Base-by-base conservation (phyloP, 1,140 invertebrate genomes). In the Drosophila bocki region DNA sequence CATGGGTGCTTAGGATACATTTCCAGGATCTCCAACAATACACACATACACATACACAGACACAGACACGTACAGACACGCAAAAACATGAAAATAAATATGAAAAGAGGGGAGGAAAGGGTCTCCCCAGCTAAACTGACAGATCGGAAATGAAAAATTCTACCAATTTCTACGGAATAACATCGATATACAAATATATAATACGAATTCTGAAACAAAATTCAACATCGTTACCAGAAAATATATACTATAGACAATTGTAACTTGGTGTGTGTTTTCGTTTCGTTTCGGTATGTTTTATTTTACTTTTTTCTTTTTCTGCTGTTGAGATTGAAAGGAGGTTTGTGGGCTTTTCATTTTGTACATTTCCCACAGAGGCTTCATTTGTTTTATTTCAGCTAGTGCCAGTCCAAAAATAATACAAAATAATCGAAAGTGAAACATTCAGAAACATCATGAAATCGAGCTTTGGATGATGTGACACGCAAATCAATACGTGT, bases 21-120 rank as follows among this genome's bases (percentile, higher is more conserved):
- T 68, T 70, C 45, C 56, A 39, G 54, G 54, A 74, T 74, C 70
- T 59, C 68, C 67, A 60, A 74, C 56, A 72, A 72, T 71, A 72
- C 69, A 35, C 67, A 72, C 68, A 59, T 71, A 72, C 53, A 72
- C 69, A 72, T 56, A 70, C 67, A 67, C 62, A 70, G 9, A 19
- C 19, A 54, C 67, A 53, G 44, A 71, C 68, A 69, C 65, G 69
- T 70, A 68, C 47, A 68, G 29, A 47, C 39, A 70, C 57, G 35
- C 51, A 71, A 32, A 72, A 56, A 71, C 53, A 56, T 56, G 53
- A 26, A 68, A 29, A 68, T 69, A 69, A 48, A 51, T 69, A 51
- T 41, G 39, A 19, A 19, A 50, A 65, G 17, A 7, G 37, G 15
- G 37, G 17, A 15, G 13, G 17, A 17, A 26, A 63, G 26, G 19